phyloP scores from a whole-genome alignment of 2,113 vertebrate genomes.

The Sylvietta virens region DNA sequence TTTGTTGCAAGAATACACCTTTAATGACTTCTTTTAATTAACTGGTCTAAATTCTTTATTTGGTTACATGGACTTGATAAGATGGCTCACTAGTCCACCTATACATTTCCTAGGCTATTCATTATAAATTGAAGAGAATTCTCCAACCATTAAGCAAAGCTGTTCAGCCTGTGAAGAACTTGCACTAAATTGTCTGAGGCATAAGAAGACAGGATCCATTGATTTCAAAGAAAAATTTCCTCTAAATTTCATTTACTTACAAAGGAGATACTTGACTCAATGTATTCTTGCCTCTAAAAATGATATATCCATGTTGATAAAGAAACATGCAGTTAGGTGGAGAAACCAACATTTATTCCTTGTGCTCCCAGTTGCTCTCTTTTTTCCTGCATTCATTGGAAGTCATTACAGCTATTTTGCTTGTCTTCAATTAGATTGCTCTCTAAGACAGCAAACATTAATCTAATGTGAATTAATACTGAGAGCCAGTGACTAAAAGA shows the following conservation, averaged over 20 bases:
- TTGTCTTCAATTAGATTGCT: not conserved
- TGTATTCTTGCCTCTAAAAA: not conserved
- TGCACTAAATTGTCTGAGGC: not conserved
- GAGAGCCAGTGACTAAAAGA: not conserved
- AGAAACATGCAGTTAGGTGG: not conserved
- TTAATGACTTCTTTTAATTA: slow-evolving; percentile 35
- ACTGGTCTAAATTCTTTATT: slow-evolving; percentile 2
- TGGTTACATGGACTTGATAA: not conserved
- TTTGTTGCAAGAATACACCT: not conserved
- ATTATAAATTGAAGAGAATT: not conserved
- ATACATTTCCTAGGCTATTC: not conserved
- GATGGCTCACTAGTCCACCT: not conserved
- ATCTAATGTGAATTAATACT: not conserved
- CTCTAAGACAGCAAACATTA: not conserved
- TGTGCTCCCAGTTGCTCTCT: not conserved
- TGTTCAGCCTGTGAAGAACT: not conserved
- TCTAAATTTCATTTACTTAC: slow-evolving; percentile 3
- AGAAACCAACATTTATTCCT: not conserved
- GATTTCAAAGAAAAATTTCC: not conserved
- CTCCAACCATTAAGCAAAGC: not conserved
- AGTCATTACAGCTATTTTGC: not conserved
- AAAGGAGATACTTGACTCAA: not conserved
- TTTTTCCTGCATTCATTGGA: not conserved
- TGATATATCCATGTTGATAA: not conserved
- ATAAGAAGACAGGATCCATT: not conserved